Evolutionary conservation across 35 echinoderm and acorn worm species (phyloP).

Genomic region (Hemicentrotus pulcherrimus): DNA sequence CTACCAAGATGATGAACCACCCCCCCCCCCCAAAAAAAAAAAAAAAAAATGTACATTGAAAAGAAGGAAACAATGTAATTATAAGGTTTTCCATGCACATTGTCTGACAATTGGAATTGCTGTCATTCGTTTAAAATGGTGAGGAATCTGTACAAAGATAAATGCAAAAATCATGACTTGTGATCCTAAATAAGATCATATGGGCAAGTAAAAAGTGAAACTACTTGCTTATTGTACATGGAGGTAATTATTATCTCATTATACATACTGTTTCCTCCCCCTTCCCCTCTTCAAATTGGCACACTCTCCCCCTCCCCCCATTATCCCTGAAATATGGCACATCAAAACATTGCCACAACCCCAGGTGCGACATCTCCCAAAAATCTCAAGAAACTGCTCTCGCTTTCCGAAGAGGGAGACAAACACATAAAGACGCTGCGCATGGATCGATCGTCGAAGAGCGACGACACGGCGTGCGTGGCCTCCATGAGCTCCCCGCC

Average conservation of each 20-base stretch:
- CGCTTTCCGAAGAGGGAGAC: slow-evolving; percentile 93
- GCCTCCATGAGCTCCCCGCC: slow-evolving; percentile 63
- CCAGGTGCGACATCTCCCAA: slow-evolving; percentile 95
- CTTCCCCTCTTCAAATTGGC: not conserved
- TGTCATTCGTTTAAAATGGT: not conserved
- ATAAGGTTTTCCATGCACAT: not conserved
- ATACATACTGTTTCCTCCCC: not conserved
- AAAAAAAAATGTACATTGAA: too few relatives aligned
- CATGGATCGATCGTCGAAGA: slow-evolving; percentile 52
- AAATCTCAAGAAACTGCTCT: slow-evolving; percentile 89
- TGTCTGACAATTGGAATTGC: not conserved
- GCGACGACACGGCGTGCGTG: slow-evolving; percentile 56
- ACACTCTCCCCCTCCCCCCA: not conserved
- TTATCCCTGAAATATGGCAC: not conserved
- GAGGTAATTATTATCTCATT: not conserved
- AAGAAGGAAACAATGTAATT: too few relatives aligned
- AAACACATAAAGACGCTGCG: slow-evolving; percentile 78
- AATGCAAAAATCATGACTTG: not conserved
- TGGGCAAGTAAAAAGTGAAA: not conserved
- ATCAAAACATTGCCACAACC: not conserved
- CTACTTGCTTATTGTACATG: not conserved
- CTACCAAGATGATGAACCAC: too few relatives aligned
- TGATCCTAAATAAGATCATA: not conserved
- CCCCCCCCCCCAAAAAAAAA: too few relatives aligned
- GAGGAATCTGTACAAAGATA: not conserved